Conservation (phyloP, 2,888 invertebrate genomes). For the Lasioglossum calceatum region DNA sequence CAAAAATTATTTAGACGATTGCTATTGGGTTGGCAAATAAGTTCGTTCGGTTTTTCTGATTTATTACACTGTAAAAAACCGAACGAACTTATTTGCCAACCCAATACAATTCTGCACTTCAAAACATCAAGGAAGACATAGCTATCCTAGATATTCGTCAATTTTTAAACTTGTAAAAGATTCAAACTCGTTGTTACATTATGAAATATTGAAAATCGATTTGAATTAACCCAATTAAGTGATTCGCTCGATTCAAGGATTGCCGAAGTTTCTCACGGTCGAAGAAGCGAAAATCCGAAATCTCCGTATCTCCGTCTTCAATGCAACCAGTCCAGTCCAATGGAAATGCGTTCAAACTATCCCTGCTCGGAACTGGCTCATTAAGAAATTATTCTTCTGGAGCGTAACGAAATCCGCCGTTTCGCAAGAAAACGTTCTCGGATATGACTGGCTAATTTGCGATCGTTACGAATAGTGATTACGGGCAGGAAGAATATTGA, state of each 20-base stretch:
- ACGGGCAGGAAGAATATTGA: constrained; percentile 5
- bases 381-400: constrained; percentile 64
- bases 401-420: constrained; percentile 56
- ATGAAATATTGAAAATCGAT: not conserved
- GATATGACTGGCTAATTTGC: constrained; percentile 46
- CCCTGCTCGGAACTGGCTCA: constrained; percentile 33
- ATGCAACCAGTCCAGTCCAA: not conserved
- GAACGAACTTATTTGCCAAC: no score
- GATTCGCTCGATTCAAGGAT: not conserved
- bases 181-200: not conserved
- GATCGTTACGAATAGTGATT: constrained; percentile 37
- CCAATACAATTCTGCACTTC: no score
- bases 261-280: not conserved
- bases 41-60: no score
- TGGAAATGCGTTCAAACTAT: not conserved
- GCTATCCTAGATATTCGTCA: not conserved
- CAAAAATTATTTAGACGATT: no score
- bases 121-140: no score
- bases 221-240: not conserved
- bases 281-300: not conserved
- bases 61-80: no score
- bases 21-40: no score
- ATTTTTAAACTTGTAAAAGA: not conserved
- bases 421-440: constrained; percentile 59
- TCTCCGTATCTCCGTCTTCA: not conserved